Percentiles rank a stretch among this genome's conserved stretches.
These are phyloP conservation scores for Myotis findleyi DNA, from an alignment of 2,797 vertebrate species.

Conservation along the genomic window DNA sequence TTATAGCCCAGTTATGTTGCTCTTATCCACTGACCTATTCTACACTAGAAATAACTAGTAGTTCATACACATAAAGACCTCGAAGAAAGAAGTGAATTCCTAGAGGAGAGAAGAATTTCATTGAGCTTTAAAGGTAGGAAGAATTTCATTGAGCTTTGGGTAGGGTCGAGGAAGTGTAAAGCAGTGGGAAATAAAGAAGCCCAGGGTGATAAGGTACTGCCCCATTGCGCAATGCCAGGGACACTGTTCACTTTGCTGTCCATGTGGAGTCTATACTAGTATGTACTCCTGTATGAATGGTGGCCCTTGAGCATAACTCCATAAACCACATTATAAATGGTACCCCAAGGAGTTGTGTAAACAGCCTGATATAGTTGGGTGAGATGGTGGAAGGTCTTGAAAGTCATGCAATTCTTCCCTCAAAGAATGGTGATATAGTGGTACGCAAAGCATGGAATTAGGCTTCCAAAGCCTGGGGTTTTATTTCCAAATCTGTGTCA, in stretches of 20 bases:
- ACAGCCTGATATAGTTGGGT: not conserved
- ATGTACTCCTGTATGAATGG: not conserved
- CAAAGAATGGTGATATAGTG: not conserved
- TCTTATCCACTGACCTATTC: not conserved
- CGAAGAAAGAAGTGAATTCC: not conserved
- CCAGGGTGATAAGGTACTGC: fast-evolving
- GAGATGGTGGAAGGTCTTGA: not conserved
- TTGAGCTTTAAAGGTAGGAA: not conserved
- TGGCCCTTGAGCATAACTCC: not conserved
- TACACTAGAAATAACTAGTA: not conserved
- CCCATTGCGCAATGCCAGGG: not conserved
- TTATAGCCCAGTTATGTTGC: not conserved
- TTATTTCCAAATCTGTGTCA: not conserved
- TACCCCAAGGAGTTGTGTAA: not conserved
- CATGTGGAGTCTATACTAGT: too few species aligned
- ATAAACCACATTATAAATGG: not conserved
- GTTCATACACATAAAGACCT: not conserved
- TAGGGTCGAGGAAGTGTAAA: not conserved
- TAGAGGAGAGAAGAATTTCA: not conserved
- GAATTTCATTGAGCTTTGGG: not conserved
- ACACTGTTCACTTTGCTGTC: not conserved
- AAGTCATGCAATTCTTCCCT: not conserved
- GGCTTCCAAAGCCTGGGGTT: not conserved
- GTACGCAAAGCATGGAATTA: not conserved
- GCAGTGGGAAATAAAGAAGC: not conserved